Evolutionary conservation across 2,888 invertebrate species (phyloP), one percentile per base, ranked within the genome.

Genomic region (Brenthis ino): DNA sequence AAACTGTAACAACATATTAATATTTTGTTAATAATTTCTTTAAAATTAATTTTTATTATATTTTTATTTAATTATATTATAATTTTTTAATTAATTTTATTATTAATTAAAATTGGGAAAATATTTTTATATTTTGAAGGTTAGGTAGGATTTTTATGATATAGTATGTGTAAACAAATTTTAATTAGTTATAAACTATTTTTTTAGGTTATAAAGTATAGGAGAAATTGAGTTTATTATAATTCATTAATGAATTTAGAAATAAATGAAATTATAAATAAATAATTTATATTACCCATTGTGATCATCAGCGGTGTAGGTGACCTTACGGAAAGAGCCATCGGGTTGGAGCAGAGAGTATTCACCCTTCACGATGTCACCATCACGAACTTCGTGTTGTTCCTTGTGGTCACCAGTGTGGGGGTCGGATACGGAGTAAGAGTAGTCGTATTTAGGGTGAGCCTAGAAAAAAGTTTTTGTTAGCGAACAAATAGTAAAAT

Each of bases 391-490:
- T 77, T 93, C 92, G 70, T 91, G 92, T 80, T 92, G 92, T 74
- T 89, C 90, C 84, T 93, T 93, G 85, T 93, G 92, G 85, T 92
- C 92, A 68, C 92, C 92, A 71, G 92, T 93, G 83, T 93, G 92
- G 43, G 92, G 92, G 85, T 92, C 92, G 4, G 92, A 91, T 28
- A 93, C 92, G 14, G 92, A 92, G 84, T 93, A 93, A 0, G 92
- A 92, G 80, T 93, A 93, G 80, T 91, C 92, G 72, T 92, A 92
- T 91, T 92, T 92, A 57, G 92, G 92, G 74, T 92, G 92, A 64
- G 92, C 89, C 92, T 92, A 83, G 69, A 28, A 64, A 55, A 37
- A 66, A 71, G 1, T 54, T 61, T 53, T n/a, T 14, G 13, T 24
- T 28, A 28, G 16, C 8, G 0, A 60, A 47, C n/a, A 43, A 33